These are phyloP conservation scores for Helostoma temminkii DNA, from an alignment of 2,797 vertebrate genomes.

Conservation along the genomic window DNA sequence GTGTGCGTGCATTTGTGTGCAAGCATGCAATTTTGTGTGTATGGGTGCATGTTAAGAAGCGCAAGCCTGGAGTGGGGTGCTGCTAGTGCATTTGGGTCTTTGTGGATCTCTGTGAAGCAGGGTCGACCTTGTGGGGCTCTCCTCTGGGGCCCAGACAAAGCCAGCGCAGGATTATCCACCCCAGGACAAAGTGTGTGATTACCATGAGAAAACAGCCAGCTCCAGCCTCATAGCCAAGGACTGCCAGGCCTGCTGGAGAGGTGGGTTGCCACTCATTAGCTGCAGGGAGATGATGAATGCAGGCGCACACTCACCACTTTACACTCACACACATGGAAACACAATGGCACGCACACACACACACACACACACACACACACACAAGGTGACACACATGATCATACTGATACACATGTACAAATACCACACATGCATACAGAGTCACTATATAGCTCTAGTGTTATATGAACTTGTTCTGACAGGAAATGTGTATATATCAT, in stretches of 20 bases:
- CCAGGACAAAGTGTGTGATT: constrained; percentile 88
- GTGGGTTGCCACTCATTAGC: constrained; percentile 86
- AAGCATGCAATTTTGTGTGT: constrained; percentile 75
- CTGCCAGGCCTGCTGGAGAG: constrained; percentile 83
- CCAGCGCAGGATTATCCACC: constrained; percentile 86
- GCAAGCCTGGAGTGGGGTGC: constrained; percentile 79
- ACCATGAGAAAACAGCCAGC: constrained; percentile 86
- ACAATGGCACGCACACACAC: constrained; percentile 50
- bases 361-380: constrained; percentile 65
- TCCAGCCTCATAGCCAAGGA: constrained; percentile 77
- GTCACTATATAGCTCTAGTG: background rate
- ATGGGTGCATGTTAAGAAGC: constrained; percentile 75
- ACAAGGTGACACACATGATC: constrained; percentile 61
- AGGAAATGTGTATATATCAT: constrained; percentile 3
- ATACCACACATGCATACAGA: constrained; percentile 7
- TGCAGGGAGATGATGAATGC: constrained; percentile 80
- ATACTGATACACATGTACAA: constrained; percentile 57
- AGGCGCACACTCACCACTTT: constrained; percentile 68
- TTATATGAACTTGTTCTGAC: background rate
- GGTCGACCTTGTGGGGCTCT: constrained; percentile 86
- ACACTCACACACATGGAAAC: constrained; percentile 52
- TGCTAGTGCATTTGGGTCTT: constrained; percentile 81
- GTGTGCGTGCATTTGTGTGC: constrained; percentile 66
- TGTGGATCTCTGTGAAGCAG: constrained; percentile 82
- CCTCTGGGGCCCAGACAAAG: constrained; percentile 85